phyloP scores from a whole-genome alignment of 1,140 invertebrate species.

The Asbolus verrucosus region DNA sequence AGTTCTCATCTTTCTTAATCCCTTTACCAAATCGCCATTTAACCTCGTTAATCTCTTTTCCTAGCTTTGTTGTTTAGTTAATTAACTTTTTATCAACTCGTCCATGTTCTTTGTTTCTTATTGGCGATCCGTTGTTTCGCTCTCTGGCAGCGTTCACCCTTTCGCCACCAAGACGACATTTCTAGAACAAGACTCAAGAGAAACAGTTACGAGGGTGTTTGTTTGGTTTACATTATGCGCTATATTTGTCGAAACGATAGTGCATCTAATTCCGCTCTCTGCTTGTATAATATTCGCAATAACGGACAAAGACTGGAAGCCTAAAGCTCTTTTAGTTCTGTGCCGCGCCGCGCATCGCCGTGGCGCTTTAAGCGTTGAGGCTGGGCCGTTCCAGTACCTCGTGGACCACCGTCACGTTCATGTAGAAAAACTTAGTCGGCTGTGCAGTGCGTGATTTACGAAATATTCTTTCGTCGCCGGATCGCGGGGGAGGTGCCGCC shows the following conservation, averaged over 20 bases:
- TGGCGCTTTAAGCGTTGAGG: slow-evolving; percentile 55
- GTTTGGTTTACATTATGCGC: too few relatives aligned
- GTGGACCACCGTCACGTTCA: slow-evolving; percentile 52
- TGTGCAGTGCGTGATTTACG: slow-evolving; percentile 36
- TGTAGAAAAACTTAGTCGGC: slow-evolving; percentile 23
- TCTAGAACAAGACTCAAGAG: too few relatives aligned
- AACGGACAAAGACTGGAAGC: slow-evolving; percentile 18
- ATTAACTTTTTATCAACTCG: too few relatives aligned
- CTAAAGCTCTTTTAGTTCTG: slow-evolving; percentile 33
- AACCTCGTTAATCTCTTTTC: too few relatives aligned
- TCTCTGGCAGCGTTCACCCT: too few relatives aligned
- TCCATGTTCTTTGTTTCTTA: too few relatives aligned
- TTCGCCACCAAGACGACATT: too few relatives aligned
- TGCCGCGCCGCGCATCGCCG: slow-evolving; percentile 48
- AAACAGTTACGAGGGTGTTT: slow-evolving; percentile 16
- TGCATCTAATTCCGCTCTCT: neutral
- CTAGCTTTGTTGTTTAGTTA: too few relatives aligned
- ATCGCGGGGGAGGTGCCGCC: neutral
- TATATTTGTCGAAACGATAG: too few relatives aligned
- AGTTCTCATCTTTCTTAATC: too few relatives aligned
- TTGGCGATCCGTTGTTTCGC: too few relatives aligned
- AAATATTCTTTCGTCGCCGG: slow-evolving; percentile 37
- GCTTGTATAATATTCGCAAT: slow-evolving; percentile 34
- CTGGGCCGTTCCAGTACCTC: slow-evolving; percentile 56
- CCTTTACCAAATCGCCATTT: too few relatives aligned